phyloP scores from a whole-genome alignment of 2,888 invertebrate species.

The Agrochola circellaris region DNA sequence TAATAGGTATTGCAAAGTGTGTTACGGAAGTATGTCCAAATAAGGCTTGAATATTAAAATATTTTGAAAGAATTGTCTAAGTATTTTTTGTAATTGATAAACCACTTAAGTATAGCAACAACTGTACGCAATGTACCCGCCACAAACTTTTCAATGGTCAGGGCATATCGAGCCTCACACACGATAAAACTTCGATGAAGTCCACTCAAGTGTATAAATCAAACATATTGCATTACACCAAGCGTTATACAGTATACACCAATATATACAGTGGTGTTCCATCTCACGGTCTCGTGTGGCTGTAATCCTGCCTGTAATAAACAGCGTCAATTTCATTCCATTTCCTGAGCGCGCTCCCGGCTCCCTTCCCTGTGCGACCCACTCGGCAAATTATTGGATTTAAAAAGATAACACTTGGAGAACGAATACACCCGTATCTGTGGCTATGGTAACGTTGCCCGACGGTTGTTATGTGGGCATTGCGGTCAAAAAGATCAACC shows the following conservation, averaged over 20 bases:
- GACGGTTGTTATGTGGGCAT: constrained; percentile 26
- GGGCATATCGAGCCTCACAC: not conserved
- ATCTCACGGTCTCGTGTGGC: constrained; percentile 72
- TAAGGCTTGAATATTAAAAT: constrained; percentile 14
- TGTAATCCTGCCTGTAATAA: constrained; percentile 76
- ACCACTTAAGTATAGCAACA: not conserved
- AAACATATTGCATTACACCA: not conserved
- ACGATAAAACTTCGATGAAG: constrained; percentile 21
- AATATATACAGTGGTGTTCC: constrained; percentile 24
- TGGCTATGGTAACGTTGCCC: constrained; percentile 41
- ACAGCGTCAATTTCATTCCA: constrained; percentile 87
- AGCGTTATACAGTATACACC: constrained; percentile 6
- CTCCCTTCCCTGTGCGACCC: constrained; percentile 77
- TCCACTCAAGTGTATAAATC: not conserved
- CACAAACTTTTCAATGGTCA: not conserved
- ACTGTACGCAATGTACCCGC: not conserved
- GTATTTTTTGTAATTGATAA: constrained; percentile 1
- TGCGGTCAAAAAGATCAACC: constrained; percentile 1
- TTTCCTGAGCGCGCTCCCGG: constrained; percentile 82
- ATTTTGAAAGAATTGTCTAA: not conserved
- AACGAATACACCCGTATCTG: constrained; percentile 75
- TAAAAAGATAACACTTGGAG: constrained; percentile 82
- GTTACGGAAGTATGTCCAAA: not conserved
- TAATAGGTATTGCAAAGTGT: not conserved
- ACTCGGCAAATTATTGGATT: constrained; percentile 80